Evolutionary conservation across 23 tunicate species (phyloP), one percentile per base, ranked within the genome.

Genomic region (Aplidium turbinatum): DNA sequence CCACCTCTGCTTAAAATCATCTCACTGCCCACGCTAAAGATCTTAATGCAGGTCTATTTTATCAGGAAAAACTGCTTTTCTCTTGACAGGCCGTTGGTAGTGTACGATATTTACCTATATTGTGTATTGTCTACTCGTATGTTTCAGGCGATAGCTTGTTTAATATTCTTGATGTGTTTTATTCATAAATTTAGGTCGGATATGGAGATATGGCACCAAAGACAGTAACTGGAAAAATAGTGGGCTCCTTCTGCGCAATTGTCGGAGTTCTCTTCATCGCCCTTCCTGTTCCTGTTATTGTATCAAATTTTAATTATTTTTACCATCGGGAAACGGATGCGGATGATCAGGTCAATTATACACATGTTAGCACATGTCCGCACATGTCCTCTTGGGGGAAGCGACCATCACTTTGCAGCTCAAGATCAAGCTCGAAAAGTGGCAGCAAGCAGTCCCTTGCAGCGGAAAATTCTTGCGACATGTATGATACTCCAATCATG

Each of bases 201-300:
- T 91, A 91, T 51, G 97, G 97, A 31, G 97, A 91, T 55, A 84
- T 91, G 97, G 65, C 52, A 25, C 97, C 97, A 1, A 76, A 34
- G 63, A 77, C 97, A 33, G 25, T 70, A 6, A 75, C 73, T 7
- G 97, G 97, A 26, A 91, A 91, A 58, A 47, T 91, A 0, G 90
- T 91, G 34, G 97, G 97, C 7, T 91, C 97, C 4, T 52, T 91
- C 35, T 91, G 97, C 47, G 97, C 97, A 32, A 91, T 91, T 38
- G 91, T 88, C 46, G 97, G 97, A 16, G 97, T 91, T 0, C 72
- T 91, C 7, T 91, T 89, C 47, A 91, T 91, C 60, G 97, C 97
- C 0, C 65, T 91, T 3, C 97, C 97, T 3, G 97, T 91, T 31
- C 97, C 97, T 24, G 97, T 91, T 24, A 91, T 91, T 35, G 97